A percentile compares a stretch with the other conserved stretches of the same genome.
Conservation (phyloP, 2,797 vertebrate species). For the Sebastes trivittatus region DNA sequence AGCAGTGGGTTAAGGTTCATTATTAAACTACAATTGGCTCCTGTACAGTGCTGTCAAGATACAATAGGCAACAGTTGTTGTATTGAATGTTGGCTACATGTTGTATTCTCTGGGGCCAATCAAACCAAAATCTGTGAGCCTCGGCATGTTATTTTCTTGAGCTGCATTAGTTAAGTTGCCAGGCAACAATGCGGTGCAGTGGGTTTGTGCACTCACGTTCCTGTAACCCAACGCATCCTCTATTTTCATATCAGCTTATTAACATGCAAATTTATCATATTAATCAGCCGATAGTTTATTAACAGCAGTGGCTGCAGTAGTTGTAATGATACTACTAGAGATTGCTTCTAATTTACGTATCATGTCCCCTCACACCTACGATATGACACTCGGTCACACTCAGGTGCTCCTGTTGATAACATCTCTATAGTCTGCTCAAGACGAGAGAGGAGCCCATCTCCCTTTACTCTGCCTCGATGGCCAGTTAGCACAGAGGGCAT, state of each 20-base stretch:
- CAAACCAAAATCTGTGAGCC: slow-evolving; percentile 34
- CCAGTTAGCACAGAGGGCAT: slow-evolving; percentile 33
- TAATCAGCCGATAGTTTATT: slow-evolving; percentile 4
- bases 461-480: slow-evolving; percentile 42
- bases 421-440: slow-evolving; percentile 26
- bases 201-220: slow-evolving; percentile 45
- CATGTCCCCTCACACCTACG: slow-evolving; percentile 23
- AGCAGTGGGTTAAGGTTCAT: slow-evolving; percentile 36
- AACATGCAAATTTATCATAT: slow-evolving; percentile 44
- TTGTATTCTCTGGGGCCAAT: slow-evolving; percentile 38
- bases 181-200: slow-evolving; percentile 70
- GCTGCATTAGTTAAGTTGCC: slow-evolving; percentile 76
- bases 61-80: slow-evolving; percentile 12
- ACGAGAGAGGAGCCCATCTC: slow-evolving; percentile 48
- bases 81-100: slow-evolving; percentile 7
- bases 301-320: neutral
- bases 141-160: slow-evolving; percentile 50
- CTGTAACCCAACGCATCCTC: slow-evolving; percentile 28
- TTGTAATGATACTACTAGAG: neutral
- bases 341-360: slow-evolving; percentile 23
- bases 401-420: slow-evolving; percentile 52
- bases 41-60: neutral
- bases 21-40: slow-evolving; percentile 23
- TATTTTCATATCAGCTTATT: slow-evolving; percentile 42
- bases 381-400: slow-evolving; percentile 49